Conservation (phyloP, 1,140 invertebrate genomes). For the Galleria mellonella region DNA sequence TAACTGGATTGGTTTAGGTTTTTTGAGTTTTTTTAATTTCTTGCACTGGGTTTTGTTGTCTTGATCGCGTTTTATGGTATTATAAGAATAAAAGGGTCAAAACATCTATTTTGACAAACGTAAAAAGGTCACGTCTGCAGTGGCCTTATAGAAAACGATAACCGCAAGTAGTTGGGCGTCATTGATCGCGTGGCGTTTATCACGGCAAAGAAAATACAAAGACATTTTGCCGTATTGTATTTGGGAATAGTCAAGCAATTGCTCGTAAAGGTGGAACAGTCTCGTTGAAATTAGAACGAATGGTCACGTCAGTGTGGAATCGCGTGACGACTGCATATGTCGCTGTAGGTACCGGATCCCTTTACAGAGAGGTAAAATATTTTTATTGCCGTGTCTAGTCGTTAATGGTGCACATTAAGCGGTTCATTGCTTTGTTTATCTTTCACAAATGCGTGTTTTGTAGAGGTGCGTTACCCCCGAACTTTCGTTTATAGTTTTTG, state of each 20-base stretch:
- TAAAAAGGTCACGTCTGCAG: too few relatives aligned
- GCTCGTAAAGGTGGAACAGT: constrained; percentile 30
- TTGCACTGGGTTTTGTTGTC: too few relatives aligned
- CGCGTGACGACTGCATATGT: constrained; percentile 36
- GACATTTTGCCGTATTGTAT: constrained; percentile 6
- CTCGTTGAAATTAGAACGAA: constrained; percentile 50
- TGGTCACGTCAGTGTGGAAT: constrained; percentile 30
- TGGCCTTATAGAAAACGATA: too few relatives aligned
- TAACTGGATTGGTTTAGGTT: too few relatives aligned
- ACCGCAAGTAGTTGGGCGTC: too few relatives aligned
- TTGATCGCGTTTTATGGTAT: too few relatives aligned
- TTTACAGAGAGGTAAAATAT: constrained; percentile 44
- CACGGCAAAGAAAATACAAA: constrained; percentile 13
- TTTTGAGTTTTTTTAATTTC: too few relatives aligned
- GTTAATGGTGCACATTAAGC: constrained; percentile 43
- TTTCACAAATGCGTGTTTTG: constrained; percentile 14
- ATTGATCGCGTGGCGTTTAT: constrained; percentile 2
- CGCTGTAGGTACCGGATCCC: constrained; percentile 13
- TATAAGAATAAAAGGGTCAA: too few relatives aligned
- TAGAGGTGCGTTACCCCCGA: constrained; percentile 1
- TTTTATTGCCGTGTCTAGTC: constrained; percentile 48
- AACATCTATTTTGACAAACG: too few relatives aligned
- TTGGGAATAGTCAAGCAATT: constrained; percentile 11
- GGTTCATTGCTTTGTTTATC: constrained; percentile 40
- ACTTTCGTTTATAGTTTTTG: too few relatives aligned